These are phyloP conservation scores for Latheticus oryzae DNA, from an alignment of 2,888 invertebrate genomes.

Conservation along the genomic window DNA sequence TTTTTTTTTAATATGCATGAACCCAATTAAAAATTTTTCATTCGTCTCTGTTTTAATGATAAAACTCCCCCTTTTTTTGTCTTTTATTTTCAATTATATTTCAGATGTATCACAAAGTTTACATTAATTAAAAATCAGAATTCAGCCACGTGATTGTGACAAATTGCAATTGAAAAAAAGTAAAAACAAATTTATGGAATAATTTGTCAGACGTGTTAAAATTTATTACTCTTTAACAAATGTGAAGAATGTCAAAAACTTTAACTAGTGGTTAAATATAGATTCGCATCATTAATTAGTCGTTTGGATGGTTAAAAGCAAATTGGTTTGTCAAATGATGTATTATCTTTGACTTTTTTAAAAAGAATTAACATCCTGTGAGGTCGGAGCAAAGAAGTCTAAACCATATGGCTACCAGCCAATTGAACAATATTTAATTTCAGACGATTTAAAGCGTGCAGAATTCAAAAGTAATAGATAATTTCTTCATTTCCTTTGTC, in stretches of 20 bases:
- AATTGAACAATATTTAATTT: conserved; percentile 50
- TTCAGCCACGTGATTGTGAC: conserved; percentile 16
- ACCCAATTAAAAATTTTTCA: conserved; percentile 44
- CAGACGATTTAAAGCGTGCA: conserved; percentile 50
- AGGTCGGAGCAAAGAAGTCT: conserved; percentile 7
- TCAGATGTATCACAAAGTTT: conserved; percentile 29
- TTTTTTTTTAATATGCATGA: conserved; percentile 39
- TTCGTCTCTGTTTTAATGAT: conserved; percentile 35
- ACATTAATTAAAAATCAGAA: conserved; percentile 33
- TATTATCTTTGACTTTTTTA: conserved; percentile 17
- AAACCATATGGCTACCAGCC: conserved; percentile 40
- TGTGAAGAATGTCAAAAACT: conserved; percentile 46
- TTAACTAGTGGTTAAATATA: conserved; percentile 50
- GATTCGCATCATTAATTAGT: conserved; percentile 49
- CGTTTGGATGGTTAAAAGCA: conserved; percentile 42
- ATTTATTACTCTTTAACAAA: conserved; percentile 39
- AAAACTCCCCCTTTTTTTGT: conserved; percentile 29
- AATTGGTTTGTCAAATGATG: conserved; percentile 51
- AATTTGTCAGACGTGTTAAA: conserved; percentile 40
- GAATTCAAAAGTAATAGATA: too few relatives aligned
- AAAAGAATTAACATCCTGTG: conserved; percentile 37
- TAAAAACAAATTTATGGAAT: too few relatives aligned
- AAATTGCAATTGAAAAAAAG: too few relatives aligned
- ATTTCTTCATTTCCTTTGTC: conserved; percentile 58
- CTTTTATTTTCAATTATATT: conserved; percentile 34